phyloP scores from a whole-genome alignment of 2,113 vertebrate species.

The Saguinus imperator region DNA sequence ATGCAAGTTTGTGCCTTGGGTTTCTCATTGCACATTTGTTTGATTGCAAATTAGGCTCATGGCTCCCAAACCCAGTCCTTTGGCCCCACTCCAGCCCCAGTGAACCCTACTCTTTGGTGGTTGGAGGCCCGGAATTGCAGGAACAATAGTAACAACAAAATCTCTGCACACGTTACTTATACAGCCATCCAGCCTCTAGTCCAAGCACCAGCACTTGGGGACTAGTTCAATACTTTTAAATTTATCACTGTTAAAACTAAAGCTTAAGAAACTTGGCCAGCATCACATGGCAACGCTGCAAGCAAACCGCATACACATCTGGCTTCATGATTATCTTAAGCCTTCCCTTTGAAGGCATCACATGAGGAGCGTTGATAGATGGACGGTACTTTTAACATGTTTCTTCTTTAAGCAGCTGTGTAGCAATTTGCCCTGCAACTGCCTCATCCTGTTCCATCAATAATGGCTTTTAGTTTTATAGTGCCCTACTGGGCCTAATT shows the following conservation, averaged over 20 bases:
- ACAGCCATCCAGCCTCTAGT: background rate
- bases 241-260: background rate
- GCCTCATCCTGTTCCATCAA: background rate
- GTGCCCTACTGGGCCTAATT: slow-evolving; percentile 30
- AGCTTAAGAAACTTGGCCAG: background rate
- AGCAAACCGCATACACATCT: background rate
- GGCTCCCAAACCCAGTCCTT: background rate
- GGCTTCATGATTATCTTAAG: background rate
- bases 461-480: background rate
- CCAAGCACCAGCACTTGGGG: background rate
- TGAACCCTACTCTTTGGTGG: background rate
- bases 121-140: background rate
- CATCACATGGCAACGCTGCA: background rate
- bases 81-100: background rate
- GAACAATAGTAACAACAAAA: background rate
- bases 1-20: background rate
- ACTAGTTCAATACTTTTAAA: background rate
- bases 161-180: background rate
- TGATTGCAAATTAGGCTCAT: background rate
- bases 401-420: background rate
- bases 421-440: background rate
- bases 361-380: background rate
- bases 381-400: background rate
- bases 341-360: background rate
- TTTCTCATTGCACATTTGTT: background rate